phyloP scores from a whole-genome alignment of 2,797 vertebrate genomes.

The Lacerta agilis region DNA sequence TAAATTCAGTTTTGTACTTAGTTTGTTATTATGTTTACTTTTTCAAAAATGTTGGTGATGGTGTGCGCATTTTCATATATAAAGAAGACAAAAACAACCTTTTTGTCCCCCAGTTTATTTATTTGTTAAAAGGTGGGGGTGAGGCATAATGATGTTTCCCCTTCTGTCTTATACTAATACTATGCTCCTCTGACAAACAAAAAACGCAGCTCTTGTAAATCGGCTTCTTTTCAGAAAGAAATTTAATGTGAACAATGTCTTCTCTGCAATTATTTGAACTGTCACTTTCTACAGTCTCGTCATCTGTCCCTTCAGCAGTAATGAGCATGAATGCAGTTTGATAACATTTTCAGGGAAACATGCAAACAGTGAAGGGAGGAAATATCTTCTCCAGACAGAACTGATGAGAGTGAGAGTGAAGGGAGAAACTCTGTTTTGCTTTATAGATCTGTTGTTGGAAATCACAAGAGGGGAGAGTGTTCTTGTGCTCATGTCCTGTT shows the following conservation, averaged over 20 bases:
- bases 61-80: neutral
- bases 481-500: too few relatives aligned
- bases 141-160: neutral
- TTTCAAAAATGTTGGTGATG: neutral
- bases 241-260: constrained; percentile 35
- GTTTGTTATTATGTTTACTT: neutral
- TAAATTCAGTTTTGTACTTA: neutral
- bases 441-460: neutral
- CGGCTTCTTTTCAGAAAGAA: constrained; percentile 21
- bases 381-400: constrained; percentile 19
- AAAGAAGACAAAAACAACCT: neutral
- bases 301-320: constrained; percentile 39
- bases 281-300: constrained; percentile 38
- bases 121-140: neutral
- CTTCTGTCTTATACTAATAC: neutral
- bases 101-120: neutral
- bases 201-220: neutral
- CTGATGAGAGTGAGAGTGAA: neutral
- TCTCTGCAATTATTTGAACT: constrained; percentile 3
- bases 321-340: constrained; percentile 16
- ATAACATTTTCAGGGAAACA: neutral
- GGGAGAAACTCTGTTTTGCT: neutral
- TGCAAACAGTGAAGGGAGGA: constrained; percentile 33
- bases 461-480: too few relatives aligned
- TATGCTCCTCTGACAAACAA: constrained; percentile 13